Percentiles rank a stretch among this genome's conserved stretches.
Evolutionary conservation across 2,797 vertebrate genomes (phyloP).

Genomic region (Paedocypris micromegethes): DNA sequence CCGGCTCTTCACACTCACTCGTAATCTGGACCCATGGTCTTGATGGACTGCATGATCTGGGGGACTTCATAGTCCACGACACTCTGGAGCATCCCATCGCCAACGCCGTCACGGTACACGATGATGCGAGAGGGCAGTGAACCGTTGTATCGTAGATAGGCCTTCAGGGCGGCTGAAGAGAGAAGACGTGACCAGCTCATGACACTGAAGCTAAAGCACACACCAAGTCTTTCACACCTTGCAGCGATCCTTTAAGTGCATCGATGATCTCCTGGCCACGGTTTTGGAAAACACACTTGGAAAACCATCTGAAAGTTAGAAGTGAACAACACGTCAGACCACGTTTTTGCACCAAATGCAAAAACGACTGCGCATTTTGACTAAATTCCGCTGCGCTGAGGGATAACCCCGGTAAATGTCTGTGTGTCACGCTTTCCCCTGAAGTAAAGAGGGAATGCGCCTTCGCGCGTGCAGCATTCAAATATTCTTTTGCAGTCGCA

Average conservation of each 20-base stretch:
- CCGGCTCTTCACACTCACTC: constrained; percentile 59
- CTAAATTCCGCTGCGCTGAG: too few species aligned
- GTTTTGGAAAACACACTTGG: constrained; percentile 85
- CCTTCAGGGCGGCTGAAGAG: constrained; percentile 75
- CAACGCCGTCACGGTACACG: constrained; percentile 91
- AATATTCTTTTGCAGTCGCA: too few species aligned
- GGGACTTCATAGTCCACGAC: constrained; percentile 85
- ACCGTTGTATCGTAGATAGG: constrained; percentile 77
- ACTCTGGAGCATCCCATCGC: constrained; percentile 85
- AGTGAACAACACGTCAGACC: too few species aligned
- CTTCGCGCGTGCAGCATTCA: too few species aligned
- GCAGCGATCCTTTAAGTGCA: constrained; percentile 81
- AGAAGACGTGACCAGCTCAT: not conserved
- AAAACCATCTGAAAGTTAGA: constrained; percentile 80
- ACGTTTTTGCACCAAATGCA: too few species aligned
- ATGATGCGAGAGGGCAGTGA: constrained; percentile 86
- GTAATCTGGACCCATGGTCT: constrained; percentile 76
- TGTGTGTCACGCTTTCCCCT: too few species aligned
- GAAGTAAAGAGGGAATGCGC: too few species aligned
- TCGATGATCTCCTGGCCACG: constrained; percentile 91
- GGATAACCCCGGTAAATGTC: too few species aligned
- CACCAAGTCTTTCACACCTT: constrained; percentile 58
- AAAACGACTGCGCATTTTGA: too few species aligned
- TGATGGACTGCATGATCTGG: constrained; percentile 84
- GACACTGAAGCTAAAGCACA: too few species aligned